Evolutionary conservation across 2,888 invertebrate genomes (phyloP).

Genomic region (Esperia sulphurella): DNA sequence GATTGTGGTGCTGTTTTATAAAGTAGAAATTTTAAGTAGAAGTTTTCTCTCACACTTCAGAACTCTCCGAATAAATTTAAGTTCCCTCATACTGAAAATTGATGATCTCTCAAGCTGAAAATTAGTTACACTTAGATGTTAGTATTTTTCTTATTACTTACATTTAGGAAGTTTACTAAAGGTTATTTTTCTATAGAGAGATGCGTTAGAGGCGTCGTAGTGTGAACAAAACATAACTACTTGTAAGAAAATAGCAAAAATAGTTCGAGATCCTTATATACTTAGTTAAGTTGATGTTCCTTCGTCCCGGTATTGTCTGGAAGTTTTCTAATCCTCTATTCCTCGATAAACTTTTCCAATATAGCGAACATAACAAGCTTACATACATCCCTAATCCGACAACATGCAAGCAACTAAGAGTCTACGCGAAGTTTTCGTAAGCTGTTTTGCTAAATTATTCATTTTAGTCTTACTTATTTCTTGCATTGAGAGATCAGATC

Average conservation of each 20-base stretch:
- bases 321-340: constrained; percentile 67
- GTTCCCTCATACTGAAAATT: constrained; percentile 47
- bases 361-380: constrained; percentile 57
- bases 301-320: constrained; percentile 36
- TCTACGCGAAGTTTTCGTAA: constrained; percentile 18
- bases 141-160: too few relatives aligned
- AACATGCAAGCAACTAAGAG: constrained; percentile 31
- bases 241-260: constrained; percentile 17
- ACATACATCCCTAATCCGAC: constrained; percentile 47
- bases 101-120: constrained; percentile 13
- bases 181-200: too few relatives aligned
- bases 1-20: constrained; percentile 34
- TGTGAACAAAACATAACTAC: neutral
- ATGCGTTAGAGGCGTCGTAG: too few relatives aligned
- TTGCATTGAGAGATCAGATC: neutral
- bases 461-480: neutral
- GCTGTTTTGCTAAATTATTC: neutral
- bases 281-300: constrained; percentile 30
- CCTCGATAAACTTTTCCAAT: constrained; percentile 64
- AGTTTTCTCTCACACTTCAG: constrained; percentile 37
- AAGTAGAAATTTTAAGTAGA: constrained; percentile 46
- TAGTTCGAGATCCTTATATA: constrained; percentile 5
- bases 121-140: neutral
- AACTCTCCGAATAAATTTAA: constrained; percentile 53
- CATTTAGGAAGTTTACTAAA: too few relatives aligned